Conservation (phyloP, 2,797 vertebrate species). For the Cryptoblepharus egeriae region DNA sequence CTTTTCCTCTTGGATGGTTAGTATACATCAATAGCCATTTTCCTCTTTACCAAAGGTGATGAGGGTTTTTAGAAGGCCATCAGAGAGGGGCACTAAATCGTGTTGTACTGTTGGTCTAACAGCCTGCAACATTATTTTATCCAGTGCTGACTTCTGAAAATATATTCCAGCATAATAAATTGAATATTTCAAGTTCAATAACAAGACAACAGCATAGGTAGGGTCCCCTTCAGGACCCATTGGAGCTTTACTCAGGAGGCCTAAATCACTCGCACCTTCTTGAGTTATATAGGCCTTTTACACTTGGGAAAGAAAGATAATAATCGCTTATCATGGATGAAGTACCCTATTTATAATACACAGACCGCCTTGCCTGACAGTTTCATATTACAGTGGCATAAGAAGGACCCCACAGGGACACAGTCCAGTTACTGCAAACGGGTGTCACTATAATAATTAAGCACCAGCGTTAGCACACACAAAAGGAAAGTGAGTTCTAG, state of each 20-base stretch:
- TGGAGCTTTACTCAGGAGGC: constrained; percentile 72
- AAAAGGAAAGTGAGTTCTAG: constrained; percentile 48
- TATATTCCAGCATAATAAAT: constrained; percentile 71
- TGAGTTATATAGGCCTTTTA: constrained; percentile 76
- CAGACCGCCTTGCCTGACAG: constrained; percentile 77
- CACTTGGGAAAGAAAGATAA: constrained; percentile 82
- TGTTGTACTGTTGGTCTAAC: constrained; percentile 65
- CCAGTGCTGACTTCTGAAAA: constrained; percentile 73
- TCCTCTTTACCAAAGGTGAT: constrained; percentile 57
- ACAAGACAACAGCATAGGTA: constrained; percentile 64
- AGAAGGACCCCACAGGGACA: constrained; percentile 77
- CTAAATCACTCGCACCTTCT: constrained; percentile 76
- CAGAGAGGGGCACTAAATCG: constrained; percentile 65
- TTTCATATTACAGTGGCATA: constrained; percentile 76
- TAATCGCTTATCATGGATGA: constrained; percentile 80
- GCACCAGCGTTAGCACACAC: constrained; percentile 62
- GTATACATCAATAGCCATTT: constrained; percentile 46
- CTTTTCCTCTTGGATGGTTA: constrained; percentile 41
- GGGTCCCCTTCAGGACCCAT: constrained; percentile 79
- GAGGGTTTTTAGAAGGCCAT: constrained; percentile 61
- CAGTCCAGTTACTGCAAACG: constrained; percentile 74
- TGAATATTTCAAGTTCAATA: constrained; percentile 75
- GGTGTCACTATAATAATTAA: constrained; percentile 76
- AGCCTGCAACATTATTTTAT: constrained; percentile 70
- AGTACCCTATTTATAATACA: constrained; percentile 80